Base-by-base conservation (phyloP, 92 coral and sea anemone genomes). In the Bergia sp. region DNA sequence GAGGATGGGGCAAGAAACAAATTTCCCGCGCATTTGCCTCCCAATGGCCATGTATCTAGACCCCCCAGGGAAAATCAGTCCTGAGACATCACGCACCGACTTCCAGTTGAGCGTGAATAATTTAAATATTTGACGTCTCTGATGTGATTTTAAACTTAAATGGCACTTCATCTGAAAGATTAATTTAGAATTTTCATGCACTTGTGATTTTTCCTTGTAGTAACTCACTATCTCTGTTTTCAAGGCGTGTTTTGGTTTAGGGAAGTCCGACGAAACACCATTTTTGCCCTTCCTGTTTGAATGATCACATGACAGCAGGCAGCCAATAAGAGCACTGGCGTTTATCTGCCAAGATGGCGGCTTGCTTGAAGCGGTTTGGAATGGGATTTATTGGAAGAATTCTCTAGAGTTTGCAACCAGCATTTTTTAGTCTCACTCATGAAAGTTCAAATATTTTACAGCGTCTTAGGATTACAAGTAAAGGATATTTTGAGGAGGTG, bases 341-440 rank as follows among this genome's bases (percentile, higher is more conserved):
- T 85, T 82, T 76, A 82, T 85, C 85, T 81, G 90, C 38, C 96
- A 95, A 95, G 95, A 95, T 95, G 98, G 98, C 98, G 98, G 98
- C 93, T 86, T 80, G 92, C 96, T 91, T 95, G 96, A 95, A 95
- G 98, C 89, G 80, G 65, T 61, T 77, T 85, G 93, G 90, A 86
- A 86, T 53, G 82, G 91, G 90, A 88, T 85, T 90, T 91, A 91
- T 89, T 82, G 86, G 85, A 82, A 75, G 65, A 75, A 73, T 74
- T 89, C 90, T 47, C 61, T 43, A 29, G 37, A 85, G 79, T 79
- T 67, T 72, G 79, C 45, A 67, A 82, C 61, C 73, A 76, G 55
- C 72, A 49, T 1, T 45, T 89, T 91, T 86, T 76, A 86, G 42
- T 53, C 47, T 76, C 80, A 73, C 85, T 71, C 65, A 84, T 84